Evolutionary conservation across 2,797 vertebrate genomes (phyloP).

Genomic region (Phataginus tetradactyla): DNA sequence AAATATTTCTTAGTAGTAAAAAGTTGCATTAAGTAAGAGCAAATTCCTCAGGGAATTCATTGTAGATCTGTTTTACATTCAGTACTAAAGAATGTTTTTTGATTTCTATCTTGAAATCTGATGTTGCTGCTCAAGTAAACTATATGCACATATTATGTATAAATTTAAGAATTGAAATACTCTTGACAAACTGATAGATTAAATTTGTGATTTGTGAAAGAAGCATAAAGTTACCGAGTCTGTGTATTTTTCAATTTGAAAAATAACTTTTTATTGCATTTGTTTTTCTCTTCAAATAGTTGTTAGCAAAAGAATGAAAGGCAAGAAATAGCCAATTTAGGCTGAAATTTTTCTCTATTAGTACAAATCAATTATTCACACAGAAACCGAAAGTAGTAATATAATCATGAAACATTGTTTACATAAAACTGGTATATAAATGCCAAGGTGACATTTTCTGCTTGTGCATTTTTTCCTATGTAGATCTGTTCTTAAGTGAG

Average conservation of each 20-base stretch:
- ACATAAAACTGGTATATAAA: neutral
- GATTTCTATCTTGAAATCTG: conserved; percentile 48
- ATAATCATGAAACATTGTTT: neutral
- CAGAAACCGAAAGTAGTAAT: neutral
- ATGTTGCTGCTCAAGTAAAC: neutral
- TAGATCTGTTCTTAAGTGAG: neutral
- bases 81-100: conserved; percentile 26
- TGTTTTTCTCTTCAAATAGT: neutral
- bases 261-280: neutral
- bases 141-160: neutral
- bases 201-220: conserved; percentile 4
- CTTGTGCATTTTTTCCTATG: neutral
- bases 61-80: neutral
- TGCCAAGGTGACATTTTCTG: neutral
- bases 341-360: conserved; percentile 2
- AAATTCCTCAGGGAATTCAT: neutral
- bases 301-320: conserved; percentile 6
- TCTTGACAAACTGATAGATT: neutral
- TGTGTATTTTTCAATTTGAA: neutral
- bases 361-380: neutral
- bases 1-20: neutral
- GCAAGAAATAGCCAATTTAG: neutral
- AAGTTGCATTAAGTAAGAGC: neutral
- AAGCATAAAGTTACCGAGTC: neutral
- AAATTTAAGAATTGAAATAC: neutral